Evolutionary conservation across 2,797 vertebrate species (phyloP).

Genomic region (Sylvia borin): DNA sequence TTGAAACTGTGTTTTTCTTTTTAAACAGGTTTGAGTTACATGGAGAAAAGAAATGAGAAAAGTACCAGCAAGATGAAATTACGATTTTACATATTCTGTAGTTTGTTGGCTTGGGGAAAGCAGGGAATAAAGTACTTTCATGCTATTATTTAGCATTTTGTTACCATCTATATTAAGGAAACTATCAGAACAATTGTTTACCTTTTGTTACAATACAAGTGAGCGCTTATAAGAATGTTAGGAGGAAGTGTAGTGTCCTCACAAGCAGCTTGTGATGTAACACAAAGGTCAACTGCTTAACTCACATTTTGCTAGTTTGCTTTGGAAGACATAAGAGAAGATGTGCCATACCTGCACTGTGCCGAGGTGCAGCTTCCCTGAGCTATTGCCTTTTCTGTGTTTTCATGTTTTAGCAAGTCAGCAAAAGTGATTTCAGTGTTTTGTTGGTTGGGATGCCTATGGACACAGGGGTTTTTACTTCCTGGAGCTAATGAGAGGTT

Average conservation of each 20-base stretch:
- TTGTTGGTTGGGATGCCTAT: background rate
- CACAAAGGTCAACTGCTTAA: background rate
- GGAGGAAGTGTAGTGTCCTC: background rate
- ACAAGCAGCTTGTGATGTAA: background rate
- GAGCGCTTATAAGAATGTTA: background rate
- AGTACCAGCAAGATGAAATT: background rate
- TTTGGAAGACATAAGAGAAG: background rate
- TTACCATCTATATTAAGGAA: background rate
- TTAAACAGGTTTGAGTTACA: background rate
- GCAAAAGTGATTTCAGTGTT: background rate
- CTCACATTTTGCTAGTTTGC: background rate
- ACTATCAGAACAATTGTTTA: background rate
- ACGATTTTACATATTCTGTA: background rate
- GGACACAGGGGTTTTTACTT: background rate
- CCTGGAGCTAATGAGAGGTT: background rate
- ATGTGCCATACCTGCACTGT: accelerated
- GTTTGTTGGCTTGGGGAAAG: background rate
- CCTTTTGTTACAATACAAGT: background rate
- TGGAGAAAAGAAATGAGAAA: background rate
- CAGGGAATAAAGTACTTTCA: background rate
- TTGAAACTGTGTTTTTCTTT: background rate
- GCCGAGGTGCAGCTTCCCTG: background rate
- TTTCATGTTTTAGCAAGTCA: background rate
- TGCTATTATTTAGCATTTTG: background rate
- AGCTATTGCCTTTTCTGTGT: background rate